These are phyloP conservation scores for Onychomys torridus DNA, from an alignment of 2,797 vertebrate species.

Conservation along the genomic window DNA sequence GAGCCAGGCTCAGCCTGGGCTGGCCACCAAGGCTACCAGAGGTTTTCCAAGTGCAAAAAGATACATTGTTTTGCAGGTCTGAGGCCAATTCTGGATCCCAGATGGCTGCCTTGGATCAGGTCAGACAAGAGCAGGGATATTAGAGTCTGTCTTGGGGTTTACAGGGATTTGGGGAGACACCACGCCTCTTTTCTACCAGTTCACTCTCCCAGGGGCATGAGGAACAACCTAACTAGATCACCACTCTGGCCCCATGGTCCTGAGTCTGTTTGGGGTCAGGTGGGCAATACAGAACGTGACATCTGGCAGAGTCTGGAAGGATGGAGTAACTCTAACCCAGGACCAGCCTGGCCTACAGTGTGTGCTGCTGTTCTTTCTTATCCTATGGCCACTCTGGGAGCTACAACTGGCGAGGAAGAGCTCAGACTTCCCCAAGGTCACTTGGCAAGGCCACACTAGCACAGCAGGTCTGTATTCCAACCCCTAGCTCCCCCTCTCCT, in stretches of 20 bases:
- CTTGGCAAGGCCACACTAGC: constrained; percentile 50
- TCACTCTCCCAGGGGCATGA: neutral
- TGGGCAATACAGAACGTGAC: neutral
- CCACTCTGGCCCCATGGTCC: neutral
- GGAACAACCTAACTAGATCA: neutral
- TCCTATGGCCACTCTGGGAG: neutral
- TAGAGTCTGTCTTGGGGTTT: neutral
- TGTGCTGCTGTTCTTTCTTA: neutral
- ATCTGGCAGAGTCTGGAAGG: neutral
- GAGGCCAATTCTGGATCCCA: constrained; percentile 84
- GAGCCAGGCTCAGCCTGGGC: constrained; percentile 59
- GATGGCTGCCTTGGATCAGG: constrained; percentile 58
- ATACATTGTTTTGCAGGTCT: constrained; percentile 90
- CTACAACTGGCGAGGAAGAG: neutral
- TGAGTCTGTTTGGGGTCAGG: neutral
- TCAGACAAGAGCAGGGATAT: neutral
- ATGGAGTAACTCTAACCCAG: neutral
- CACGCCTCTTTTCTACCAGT: neutral
- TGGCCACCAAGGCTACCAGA: constrained; percentile 80
- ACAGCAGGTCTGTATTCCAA: neutral
- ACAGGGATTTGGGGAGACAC: neutral
- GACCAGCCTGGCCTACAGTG: neutral
- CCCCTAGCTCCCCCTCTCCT: rapidly evolving
- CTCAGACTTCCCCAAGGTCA: constrained; percentile 74
- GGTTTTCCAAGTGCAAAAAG: constrained; percentile 88